A percentile compares a stretch with the other conserved stretches of the same genome.
Evolutionary conservation across 2,797 vertebrate genomes (phyloP).

Genomic region (Oreonectes daqikongensis): DNA sequence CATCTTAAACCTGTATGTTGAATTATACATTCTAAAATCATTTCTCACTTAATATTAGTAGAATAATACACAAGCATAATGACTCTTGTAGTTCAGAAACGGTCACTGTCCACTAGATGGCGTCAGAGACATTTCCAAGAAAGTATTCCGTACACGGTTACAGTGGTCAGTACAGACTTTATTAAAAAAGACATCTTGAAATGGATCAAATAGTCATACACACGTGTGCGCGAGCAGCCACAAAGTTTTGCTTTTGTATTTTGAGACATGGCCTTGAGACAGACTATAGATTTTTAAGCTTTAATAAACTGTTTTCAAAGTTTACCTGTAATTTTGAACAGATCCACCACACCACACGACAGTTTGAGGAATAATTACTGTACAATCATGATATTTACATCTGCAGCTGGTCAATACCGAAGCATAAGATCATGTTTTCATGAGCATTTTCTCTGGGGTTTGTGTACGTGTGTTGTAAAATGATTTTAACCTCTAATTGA

Average conservation of each 20-base stretch:
- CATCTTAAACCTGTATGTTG: too few species aligned
- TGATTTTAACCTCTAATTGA: not conserved
- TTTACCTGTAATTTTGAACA: conserved; percentile 16
- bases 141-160: conserved; percentile 12
- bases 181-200: conserved; percentile 74
- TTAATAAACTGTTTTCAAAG: conserved; percentile 29
- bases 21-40: too few species aligned
- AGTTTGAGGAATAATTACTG: conserved; percentile 43
- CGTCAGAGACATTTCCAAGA: not conserved
- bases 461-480: too few species aligned
- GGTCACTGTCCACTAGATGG: conserved; percentile 28
- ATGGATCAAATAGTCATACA: conserved; percentile 72
- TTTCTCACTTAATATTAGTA: too few species aligned
- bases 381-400: conserved; percentile 52
- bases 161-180: conserved; percentile 77
- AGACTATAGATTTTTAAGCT: conserved; percentile 71
- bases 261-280: conserved; percentile 72
- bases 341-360: conserved; percentile 44
- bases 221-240: conserved; percentile 70
- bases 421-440: not conserved
- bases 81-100: not conserved
- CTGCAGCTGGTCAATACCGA: not conserved
- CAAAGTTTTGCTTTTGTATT: conserved; percentile 66
- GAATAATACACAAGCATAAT: too few species aligned
- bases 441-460: conserved; percentile 14